Percentiles rank a stretch among this genome's conserved stretches.
phyloP scores from a whole-genome alignment of 1,140 invertebrate species.

The Halesus radiatus region DNA sequence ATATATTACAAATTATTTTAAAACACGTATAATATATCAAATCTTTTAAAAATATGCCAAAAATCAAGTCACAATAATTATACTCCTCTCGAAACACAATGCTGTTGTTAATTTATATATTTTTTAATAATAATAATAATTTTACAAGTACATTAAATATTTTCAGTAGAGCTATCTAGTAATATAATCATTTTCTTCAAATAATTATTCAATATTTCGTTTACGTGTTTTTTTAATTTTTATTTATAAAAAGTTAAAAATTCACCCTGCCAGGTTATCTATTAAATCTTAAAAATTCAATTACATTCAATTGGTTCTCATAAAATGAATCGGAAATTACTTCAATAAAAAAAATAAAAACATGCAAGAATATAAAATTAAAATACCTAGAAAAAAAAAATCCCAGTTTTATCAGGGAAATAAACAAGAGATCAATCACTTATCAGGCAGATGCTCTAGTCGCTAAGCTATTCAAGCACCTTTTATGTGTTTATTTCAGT shows the following conservation, averaged over 20 bases:
- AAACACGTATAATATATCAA: constrained; percentile 15
- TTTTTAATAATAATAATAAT: constrained; percentile 25
- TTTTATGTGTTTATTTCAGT: no score
- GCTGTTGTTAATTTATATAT: constrained; percentile 18
- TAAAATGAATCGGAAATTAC: no score
- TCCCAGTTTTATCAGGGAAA: no score
- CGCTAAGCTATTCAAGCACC: no score
- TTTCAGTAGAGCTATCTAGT: constrained; percentile 22
- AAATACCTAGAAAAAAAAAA: no score
- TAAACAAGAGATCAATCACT: no score
- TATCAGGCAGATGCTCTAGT: no score
- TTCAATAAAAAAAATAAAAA: no score
- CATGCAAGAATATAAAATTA: no score
- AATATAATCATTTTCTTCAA: background rate
- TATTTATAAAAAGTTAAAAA: constrained; percentile 27
- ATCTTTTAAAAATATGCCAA: constrained; percentile 17
- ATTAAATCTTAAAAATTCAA: no score
- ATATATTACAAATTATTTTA: constrained; percentile 17
- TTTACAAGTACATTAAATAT: constrained; percentile 16
- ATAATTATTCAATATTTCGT: constrained; percentile 27
- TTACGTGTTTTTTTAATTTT: constrained; percentile 4
- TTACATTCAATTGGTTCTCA: no score
- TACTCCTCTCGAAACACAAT: background rate
- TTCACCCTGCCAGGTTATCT: background rate
- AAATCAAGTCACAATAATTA: constrained; percentile 5